Evolutionary conservation across 2,797 vertebrate genomes (phyloP), one percentile per base, ranked within the genome.

Genomic region (Sebastes kiyomatsui): DNA sequence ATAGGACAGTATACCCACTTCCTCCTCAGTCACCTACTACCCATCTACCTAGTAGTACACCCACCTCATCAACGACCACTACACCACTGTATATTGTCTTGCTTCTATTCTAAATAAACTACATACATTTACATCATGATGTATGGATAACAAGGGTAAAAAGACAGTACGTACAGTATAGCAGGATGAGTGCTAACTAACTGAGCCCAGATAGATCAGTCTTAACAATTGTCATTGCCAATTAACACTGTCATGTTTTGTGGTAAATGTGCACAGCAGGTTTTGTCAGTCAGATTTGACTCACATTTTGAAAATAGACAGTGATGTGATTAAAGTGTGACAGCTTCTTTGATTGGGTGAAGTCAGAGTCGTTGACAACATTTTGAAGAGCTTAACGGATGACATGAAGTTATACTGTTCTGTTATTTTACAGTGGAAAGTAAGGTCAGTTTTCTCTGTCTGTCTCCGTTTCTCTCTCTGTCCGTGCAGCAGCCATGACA

Each of bases 401-500:
- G 20, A 6, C 22, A 58, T 28, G 12, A 32, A 38, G 22, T 18
- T 3, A 5, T 66, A 22, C 30, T 18, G 7, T 30, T 64, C 20
- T 76, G 8, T 52, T 35, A 14, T 33, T 12, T 2, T 38, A 22
- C 3, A 18, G 23, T 20, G 14, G 2, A 35, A 67, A 74, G 25
- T n/a, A 7, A 54, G 23, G 20, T 58, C 25, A 30, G 20, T 32
- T 68, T 27, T 4, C 38, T 14, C 27, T 18, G 46, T 61, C 23
- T 30, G 25, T 6, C 27, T 18, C 27, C 2, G 28, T 61, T 18
- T 33, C 1, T 64, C 23, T 28, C n/a, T 23, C 16, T n/a, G 9
- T 67, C 5, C 58, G 79, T 72, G 61, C 70, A 75, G 65, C 73
- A 70, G 35, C 74, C 78, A 64, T 74, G 77, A 84, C 60, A 46